These are phyloP conservation scores for Lochmaea crataegi DNA, from an alignment of 2,888 invertebrate species.

Conservation along the genomic window DNA sequence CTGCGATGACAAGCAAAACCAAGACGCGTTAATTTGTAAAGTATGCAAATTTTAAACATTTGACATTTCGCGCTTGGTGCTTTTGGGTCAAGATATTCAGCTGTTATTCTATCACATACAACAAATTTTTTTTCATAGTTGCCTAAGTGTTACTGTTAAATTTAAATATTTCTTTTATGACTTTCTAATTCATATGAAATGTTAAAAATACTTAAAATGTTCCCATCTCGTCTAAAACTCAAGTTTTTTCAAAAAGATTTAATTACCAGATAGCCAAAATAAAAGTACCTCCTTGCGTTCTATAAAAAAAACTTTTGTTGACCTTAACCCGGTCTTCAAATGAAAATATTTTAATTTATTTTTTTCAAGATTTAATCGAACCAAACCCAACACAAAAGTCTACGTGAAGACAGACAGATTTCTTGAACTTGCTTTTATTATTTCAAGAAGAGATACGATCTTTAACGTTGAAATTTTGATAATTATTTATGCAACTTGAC, in stretches of 20 bases:
- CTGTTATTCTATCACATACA: neutral
- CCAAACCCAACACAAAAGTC: constrained; percentile 19
- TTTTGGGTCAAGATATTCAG: constrained; percentile 2
- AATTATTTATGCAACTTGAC: constrained; percentile 25
- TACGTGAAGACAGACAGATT: constrained; percentile 20
- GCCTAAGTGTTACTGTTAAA: neutral
- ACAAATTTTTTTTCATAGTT: neutral
- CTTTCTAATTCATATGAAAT: too few relatives aligned
- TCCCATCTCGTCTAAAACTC: too few relatives aligned
- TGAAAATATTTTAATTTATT: constrained; percentile 4
- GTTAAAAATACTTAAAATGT: too few relatives aligned
- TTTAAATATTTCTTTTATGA: neutral
- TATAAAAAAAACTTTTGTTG: neutral
- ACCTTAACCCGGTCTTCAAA: neutral
- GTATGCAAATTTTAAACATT: neutral
- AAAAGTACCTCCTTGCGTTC: neutral
- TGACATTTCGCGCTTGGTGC: neutral
- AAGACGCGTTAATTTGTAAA: neutral
- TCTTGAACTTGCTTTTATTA: constrained; percentile 28
- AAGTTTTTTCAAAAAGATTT: neutral
- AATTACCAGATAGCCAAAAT: neutral
- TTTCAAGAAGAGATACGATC: constrained; percentile 25
- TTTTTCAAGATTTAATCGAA: constrained; percentile 20
- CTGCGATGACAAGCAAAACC: too few relatives aligned
- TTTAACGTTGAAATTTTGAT: constrained; percentile 21